Evolutionary conservation across 2,113 vertebrate species (phyloP), one percentile per base, ranked within the genome.

Genomic region (Zapornia atra): DNA sequence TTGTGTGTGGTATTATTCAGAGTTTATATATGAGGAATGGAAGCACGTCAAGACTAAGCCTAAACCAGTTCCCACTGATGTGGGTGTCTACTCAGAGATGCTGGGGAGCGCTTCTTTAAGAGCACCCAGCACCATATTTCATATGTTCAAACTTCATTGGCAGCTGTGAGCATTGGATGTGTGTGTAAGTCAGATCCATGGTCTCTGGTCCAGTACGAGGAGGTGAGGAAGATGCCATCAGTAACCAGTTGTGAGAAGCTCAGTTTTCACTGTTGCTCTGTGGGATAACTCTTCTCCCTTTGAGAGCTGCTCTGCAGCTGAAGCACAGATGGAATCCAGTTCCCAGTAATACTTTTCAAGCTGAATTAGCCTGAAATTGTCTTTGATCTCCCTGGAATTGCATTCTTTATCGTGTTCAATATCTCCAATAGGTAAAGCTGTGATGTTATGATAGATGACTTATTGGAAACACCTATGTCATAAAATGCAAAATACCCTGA

Each of bases 121-220:
- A 61, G 33, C 42, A 82, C 61, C 57, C 61, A 66, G 46, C 12
- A 11, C 26, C 1, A 0, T 54, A 24, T 78, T 76, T 46, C 44
- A 20, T 34, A 56, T 25, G 22, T 71, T 76, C 53, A 40, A 12
- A 44, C 28, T 79, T 48, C 21, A n/a, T 1, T 79, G 48, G 40
- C 72, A 90, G 48, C 26, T 96, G 82, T 63, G 66, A 70, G 75
- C 10, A 8, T 46, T 21, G 25, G 64, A 3, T 12, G 14, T 8
- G 21, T 57, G 68, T 63, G 60, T 79, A 88, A 77, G 59, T 88
- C 50, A 85, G 20, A 15, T 5, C 70, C 2, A 1, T 5, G 12
- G 9, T 51, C 38, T 53, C 42, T 5, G 2, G 10, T 44, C 15
- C 0, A 0, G 17, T 6, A 26, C 1, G 10, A 77, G 68, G 21